A percentile compares a stretch with the other conserved stretches of the same genome.
phyloP scores from a whole-genome alignment of 2,888 invertebrate species.

The Aromia moschata region DNA sequence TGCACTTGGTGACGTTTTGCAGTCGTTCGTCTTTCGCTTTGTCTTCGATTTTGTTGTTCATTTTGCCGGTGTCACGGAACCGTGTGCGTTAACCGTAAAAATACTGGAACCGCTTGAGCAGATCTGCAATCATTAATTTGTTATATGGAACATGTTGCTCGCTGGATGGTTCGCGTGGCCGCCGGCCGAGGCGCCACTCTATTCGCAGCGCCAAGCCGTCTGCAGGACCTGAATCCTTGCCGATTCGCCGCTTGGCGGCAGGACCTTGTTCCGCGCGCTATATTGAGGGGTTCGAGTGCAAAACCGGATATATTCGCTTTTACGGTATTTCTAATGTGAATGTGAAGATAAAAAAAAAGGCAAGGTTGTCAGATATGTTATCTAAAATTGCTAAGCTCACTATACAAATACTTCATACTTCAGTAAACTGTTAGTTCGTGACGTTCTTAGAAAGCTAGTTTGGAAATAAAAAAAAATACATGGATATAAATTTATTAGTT shows the following conservation, averaged over 20 bases:
- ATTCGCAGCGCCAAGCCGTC: conserved; percentile 27
- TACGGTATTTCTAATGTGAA: too few relatives aligned
- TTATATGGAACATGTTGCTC: conserved; percentile 19
- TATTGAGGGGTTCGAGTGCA: too few relatives aligned
- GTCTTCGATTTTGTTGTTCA: conserved; percentile 44
- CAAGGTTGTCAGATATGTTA: too few relatives aligned
- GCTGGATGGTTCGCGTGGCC: conserved; percentile 14
- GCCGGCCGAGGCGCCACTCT: conserved; percentile 21
- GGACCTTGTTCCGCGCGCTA: too few relatives aligned
- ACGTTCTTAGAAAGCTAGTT: too few relatives aligned
- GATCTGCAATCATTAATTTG: conserved; percentile 16
- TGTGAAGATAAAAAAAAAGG: too few relatives aligned
- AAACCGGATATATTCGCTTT: too few relatives aligned
- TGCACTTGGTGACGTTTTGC: conserved; percentile 52
- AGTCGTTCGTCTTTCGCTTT: conserved; percentile 43
- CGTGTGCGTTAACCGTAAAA: conserved; percentile 14
- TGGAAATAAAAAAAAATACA: too few relatives aligned
- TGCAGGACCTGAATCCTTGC: conserved; percentile 16
- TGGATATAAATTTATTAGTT: too few relatives aligned
- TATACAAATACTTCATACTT: too few relatives aligned
- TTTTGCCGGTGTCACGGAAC: conserved; percentile 3
- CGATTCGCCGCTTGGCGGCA: not conserved
- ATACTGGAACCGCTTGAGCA: conserved; percentile 11
- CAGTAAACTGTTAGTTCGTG: too few relatives aligned
- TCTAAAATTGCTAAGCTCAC: too few relatives aligned